Percentiles rank a stretch among this genome's conserved stretches.
Evolutionary conservation across 2,113 vertebrate genomes (phyloP).

Genomic region (Hepsetus odoe): DNA sequence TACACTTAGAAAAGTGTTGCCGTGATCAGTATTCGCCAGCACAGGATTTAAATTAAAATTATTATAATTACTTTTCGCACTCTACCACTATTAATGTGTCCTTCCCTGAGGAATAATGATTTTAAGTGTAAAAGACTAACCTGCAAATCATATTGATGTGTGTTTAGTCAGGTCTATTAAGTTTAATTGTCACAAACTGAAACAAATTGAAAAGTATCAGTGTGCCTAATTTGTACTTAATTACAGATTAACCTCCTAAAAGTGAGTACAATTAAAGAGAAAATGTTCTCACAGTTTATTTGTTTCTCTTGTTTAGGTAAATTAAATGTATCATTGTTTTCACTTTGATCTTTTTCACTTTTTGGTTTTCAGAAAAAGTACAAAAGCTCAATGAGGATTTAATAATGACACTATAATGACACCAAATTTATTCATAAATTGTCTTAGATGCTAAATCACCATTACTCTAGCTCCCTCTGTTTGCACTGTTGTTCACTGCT

Average conservation of each 20-base stretch:
- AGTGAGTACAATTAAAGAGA: too few species aligned
- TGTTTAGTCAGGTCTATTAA: not conserved
- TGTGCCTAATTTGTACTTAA: too few species aligned
- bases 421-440: too few species aligned
- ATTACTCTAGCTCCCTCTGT: not conserved
- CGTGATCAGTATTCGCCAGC: not conserved
- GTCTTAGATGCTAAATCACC: conserved; percentile 23
- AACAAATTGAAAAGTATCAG: too few species aligned
- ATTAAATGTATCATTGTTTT: not conserved
- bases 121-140: not conserved
- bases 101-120: not conserved
- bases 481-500: conserved; percentile 44
- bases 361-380: too few species aligned
- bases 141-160: not conserved
- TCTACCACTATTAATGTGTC: not conserved
- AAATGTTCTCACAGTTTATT: too few species aligned
- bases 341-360: too few species aligned
- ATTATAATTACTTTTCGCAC: not conserved
- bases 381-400: too few species aligned
- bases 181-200: not conserved
- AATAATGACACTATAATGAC: too few species aligned
- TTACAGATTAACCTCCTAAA: too few species aligned
- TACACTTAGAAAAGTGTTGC: not conserved
- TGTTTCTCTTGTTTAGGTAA: not conserved
- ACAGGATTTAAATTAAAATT: not conserved